phyloP scores from a whole-genome alignment of 2,797 vertebrate genomes.

The Rhinichthys osculus region DNA sequence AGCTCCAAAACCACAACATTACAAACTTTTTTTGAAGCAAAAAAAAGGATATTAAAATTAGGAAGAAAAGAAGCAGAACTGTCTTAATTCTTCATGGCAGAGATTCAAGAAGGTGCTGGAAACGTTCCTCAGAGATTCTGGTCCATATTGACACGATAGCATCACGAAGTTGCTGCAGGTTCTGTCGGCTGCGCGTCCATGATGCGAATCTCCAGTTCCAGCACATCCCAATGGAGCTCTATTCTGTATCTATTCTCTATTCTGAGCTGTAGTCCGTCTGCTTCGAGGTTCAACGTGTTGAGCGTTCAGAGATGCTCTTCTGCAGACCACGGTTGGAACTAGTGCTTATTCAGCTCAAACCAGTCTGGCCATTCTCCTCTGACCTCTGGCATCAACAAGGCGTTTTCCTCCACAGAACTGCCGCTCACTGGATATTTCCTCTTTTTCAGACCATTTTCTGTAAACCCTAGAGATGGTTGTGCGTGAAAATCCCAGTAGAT shows the following conservation, averaged over 20 bases:
- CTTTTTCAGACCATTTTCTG: neutral
- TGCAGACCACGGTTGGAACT: neutral
- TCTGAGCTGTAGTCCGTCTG: neutral
- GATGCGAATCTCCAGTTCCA: slow-evolving; percentile 64
- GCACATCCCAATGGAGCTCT: slow-evolving; percentile 36
- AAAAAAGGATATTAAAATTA: neutral
- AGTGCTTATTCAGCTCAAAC: neutral
- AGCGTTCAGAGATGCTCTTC: neutral
- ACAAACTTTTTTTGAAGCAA: neutral
- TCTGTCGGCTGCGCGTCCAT: slow-evolving; percentile 70
- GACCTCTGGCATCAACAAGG: slow-evolving; percentile 55
- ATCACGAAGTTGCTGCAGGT: slow-evolving; percentile 66
- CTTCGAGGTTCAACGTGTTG: neutral
- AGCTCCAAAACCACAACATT: neutral
- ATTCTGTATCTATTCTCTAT: no score
- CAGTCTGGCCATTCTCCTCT: slow-evolving; percentile 49
- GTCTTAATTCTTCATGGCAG: neutral
- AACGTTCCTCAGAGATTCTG: neutral
- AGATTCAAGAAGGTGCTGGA: neutral
- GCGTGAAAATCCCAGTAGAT: neutral
- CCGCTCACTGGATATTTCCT: slow-evolving; percentile 34
- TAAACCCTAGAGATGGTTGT: neutral
- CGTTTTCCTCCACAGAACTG: slow-evolving; percentile 35
- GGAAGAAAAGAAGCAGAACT: neutral
- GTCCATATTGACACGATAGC: slow-evolving; percentile 51